A percentile compares a stretch with the other conserved stretches of the same genome.
Conservation (phyloP, 2,797 vertebrate species). For the Anableps anableps region DNA sequence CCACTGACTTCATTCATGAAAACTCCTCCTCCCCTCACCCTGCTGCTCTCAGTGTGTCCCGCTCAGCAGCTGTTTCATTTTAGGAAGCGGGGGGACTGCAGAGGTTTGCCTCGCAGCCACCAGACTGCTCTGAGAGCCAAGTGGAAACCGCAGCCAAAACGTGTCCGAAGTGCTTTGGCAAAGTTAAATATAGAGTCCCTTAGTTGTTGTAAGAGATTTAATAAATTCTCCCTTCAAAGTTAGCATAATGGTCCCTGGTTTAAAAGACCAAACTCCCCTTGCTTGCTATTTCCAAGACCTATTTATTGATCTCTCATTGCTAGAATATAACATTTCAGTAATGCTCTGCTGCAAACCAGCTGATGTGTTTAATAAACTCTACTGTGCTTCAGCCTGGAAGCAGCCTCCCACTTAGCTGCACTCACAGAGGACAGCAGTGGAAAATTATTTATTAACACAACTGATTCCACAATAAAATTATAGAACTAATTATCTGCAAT, state of each 20-base stretch:
- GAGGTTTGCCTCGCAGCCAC: conserved; percentile 81
- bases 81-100: conserved; percentile 79
- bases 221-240: conserved; percentile 78
- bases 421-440: conserved; percentile 35
- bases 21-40: conserved; percentile 67
- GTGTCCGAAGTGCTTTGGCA: conserved; percentile 79
- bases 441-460: conserved; percentile 62
- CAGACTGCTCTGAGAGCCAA: conserved; percentile 80
- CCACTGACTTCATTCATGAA: conserved; percentile 80
- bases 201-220: conserved; percentile 78
- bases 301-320: conserved; percentile 76
- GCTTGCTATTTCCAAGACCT: conserved; percentile 72
- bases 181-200: conserved; percentile 83
- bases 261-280: conserved; percentile 71
- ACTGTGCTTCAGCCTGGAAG: conserved; percentile 71
- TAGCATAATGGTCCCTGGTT: conserved; percentile 72
- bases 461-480: conserved; percentile 48
- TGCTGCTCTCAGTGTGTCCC: conserved; percentile 64
- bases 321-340: conserved; percentile 72
- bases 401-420: conserved; percentile 72
- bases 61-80: conserved; percentile 86
- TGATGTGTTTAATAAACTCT: conserved; percentile 82
- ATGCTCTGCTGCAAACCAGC: conserved; percentile 76
- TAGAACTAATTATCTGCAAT: conserved; percentile 30
- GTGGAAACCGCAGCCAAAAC: conserved; percentile 75